phyloP scores from a whole-genome alignment of 2,888 invertebrate species.

The Stenotaenia linearis region DNA sequence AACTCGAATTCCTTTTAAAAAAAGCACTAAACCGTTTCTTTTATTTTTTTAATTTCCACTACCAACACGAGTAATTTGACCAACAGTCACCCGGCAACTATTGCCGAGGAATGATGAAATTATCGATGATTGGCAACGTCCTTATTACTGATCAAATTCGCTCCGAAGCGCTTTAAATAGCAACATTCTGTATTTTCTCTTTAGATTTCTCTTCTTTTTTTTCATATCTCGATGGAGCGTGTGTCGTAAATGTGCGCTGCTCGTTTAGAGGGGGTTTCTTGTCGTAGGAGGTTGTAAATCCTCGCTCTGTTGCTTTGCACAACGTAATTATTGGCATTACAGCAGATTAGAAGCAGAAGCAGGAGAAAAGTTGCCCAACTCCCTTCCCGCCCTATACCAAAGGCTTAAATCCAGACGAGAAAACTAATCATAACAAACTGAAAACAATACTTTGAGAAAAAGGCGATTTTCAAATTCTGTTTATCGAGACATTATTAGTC shows the following conservation, averaged over 20 bases:
- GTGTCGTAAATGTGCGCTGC: not conserved
- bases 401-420: not conserved
- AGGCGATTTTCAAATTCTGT: not conserved
- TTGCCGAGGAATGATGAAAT: not conserved
- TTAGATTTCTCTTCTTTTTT: not conserved
- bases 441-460: not conserved
- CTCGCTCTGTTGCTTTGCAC: slow-evolving; percentile 26
- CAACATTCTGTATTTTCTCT: not conserved
- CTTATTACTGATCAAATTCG: not conserved
- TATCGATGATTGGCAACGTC: not conserved
- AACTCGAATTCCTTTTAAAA: not conserved
- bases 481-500: not conserved
- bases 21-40: not conserved
- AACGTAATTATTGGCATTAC: slow-evolving; percentile 26
- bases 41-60: not conserved
- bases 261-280: slow-evolving; percentile 17
- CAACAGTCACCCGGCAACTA: not conserved
- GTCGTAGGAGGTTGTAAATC: slow-evolving; percentile 1
- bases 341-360: slow-evolving; percentile 18
- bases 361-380: not conserved
- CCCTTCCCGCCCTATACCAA: not conserved
- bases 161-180: not conserved
- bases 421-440: not conserved
- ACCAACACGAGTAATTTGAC: not conserved
- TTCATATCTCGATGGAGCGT: not conserved